Conservation (phyloP, 2,797 vertebrate species). For the Tokudaia tokunoshimensis region DNA sequence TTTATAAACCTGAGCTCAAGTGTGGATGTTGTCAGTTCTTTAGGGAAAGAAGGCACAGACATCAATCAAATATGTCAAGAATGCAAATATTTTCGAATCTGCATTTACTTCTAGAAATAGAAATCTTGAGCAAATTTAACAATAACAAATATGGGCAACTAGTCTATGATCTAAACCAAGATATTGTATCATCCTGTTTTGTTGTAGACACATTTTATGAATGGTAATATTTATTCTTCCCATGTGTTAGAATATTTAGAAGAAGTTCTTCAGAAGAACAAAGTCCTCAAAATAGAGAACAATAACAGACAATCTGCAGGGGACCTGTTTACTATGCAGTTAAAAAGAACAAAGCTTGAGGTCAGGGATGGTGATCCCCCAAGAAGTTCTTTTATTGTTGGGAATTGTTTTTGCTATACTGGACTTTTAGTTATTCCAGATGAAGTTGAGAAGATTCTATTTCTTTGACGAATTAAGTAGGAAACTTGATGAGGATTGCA, state of each 20-base stretch:
- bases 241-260: not conserved
- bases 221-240: conserved; percentile 19
- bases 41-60: not conserved
- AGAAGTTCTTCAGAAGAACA: not conserved
- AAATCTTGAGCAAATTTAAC: conserved; percentile 40
- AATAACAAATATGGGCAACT: not conserved
- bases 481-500: too few species aligned
- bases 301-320: not conserved
- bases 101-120: not conserved
- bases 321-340: not conserved
- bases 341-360: conserved; percentile 9
- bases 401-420: too few species aligned
- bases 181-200: not conserved
- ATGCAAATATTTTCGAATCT: conserved; percentile 19
- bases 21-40: not conserved
- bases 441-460: too few species aligned
- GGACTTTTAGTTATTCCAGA: too few species aligned
- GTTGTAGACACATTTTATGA: conserved; percentile 4
- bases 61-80: not conserved
- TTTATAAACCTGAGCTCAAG: not conserved
- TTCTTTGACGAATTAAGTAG: too few species aligned
- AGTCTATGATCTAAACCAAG: not conserved
- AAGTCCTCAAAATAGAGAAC: not conserved
- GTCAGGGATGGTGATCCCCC: too few species aligned
- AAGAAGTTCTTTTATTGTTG: too few species aligned